Evolutionary conservation across 2,113 vertebrate species (phyloP).

Genomic region (Azemiops feae): DNA sequence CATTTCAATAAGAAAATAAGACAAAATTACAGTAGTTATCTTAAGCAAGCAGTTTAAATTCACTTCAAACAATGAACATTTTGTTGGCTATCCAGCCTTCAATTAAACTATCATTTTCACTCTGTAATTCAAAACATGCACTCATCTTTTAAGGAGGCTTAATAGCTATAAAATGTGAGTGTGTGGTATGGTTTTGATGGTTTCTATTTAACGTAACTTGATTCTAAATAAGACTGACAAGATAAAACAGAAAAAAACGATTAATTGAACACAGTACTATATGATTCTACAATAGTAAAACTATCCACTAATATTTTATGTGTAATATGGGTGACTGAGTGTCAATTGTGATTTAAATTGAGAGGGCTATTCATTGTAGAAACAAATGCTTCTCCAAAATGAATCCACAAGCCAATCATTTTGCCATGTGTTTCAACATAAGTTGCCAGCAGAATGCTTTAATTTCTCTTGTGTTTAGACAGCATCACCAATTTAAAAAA

Average conservation of each 20-base stretch:
- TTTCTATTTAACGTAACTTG: constrained; percentile 32
- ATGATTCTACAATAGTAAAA: constrained; percentile 28
- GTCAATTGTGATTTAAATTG: constrained; percentile 30
- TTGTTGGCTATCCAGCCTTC: constrained; percentile 28
- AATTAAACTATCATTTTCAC: constrained; percentile 43
- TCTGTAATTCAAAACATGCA: constrained; percentile 34
- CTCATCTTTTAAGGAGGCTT: constrained; percentile 1
- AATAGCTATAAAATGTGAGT: constrained; percentile 12
- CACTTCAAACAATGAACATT: constrained; percentile 32
- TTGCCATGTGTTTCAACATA: constrained; percentile 51
- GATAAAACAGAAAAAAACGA: constrained; percentile 43
- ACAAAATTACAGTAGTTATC: constrained; percentile 41
- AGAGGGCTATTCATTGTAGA: constrained; percentile 28
- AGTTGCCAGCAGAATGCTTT: constrained; percentile 41
- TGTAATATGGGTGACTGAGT: constrained; percentile 26
- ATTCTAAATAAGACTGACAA: constrained; percentile 38
- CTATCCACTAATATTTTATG: constrained; percentile 35
- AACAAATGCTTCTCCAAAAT: constrained; percentile 46
- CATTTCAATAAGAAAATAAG: constrained; percentile 21
- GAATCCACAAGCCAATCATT: constrained; percentile 44
- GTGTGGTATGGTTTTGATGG: constrained; percentile 5
- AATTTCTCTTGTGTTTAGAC: constrained; percentile 48
- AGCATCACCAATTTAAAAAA: constrained; percentile 35
- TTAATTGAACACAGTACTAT: constrained; percentile 42
- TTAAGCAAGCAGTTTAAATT: constrained; percentile 29